Base-by-base conservation (phyloP, 2,113 vertebrate genomes). In the Triplophysa tibetana region DNA sequence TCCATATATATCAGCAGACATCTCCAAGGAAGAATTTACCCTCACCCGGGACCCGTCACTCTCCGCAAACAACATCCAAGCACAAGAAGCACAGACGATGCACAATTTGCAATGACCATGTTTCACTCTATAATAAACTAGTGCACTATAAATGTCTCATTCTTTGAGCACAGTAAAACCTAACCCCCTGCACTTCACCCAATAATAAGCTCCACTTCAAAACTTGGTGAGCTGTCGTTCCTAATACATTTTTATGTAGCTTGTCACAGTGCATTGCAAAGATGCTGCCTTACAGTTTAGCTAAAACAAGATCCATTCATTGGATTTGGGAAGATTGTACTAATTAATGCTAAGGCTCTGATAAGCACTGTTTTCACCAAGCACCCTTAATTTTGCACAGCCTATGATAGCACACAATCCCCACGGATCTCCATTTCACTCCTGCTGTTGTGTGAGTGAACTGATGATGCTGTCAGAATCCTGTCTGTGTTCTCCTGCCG, bases 381-480 rank as follows among this genome's bases (percentile, higher is more conserved):
- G 19, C 19, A 58, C n/a, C 54, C 4, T 26, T 48, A 2, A 24
- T 45, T 45, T 48, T n/a, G 11, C 21, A 41, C 10, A 38, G 56
- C 54, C 38, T 60, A 73, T 43, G 54, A 60, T 60, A 63, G 21
- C 38, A 61, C 21, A 75, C 9, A 29, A 19, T 68, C 62, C 38
- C 60, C 5, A 29, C 26, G 63, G 52, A 33, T 23, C 14, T 8
- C 33, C 45, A n/a, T 54, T 24, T 72, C 60, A 54, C 41, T 72
- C 50, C 48, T 19, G 52, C 33, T 48, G 67, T 45, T 70, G 23
- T 74, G 77, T 65, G 69, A 61, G 56, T 41, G 65, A 78, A 60
- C 63, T 75, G 83, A 83, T 81, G 75, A 60, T 63, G 54, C 70
- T 75, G 50, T 72, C 72, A 78, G 75, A 56, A 52, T 67, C 75